These are phyloP conservation scores for Oscheius sp. DNA, from an alignment of 1,140 invertebrate genomes.

Conservation along the genomic window DNA sequence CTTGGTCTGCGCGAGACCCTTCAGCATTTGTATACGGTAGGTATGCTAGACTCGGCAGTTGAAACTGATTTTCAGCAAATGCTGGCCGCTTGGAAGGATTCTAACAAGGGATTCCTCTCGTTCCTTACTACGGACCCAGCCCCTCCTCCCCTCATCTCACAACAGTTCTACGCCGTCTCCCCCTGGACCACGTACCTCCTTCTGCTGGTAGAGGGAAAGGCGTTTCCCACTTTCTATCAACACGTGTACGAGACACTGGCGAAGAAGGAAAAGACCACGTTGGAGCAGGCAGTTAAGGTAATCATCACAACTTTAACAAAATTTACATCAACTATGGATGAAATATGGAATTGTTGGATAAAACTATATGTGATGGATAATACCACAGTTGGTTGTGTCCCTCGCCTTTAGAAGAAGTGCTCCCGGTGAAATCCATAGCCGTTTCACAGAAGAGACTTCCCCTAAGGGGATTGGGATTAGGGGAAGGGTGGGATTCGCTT, in stretches of 20 bases:
- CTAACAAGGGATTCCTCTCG: conserved; percentile 23
- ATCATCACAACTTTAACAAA: background rate
- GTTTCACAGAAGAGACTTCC: no score
- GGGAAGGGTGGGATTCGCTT: no score
- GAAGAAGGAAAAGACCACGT: conserved; percentile 32
- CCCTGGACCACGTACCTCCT: conserved; percentile 24
- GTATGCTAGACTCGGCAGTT: background rate
- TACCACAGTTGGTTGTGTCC: no score
- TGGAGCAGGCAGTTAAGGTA: conserved; percentile 28
- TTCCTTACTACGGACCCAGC: conserved; percentile 15
- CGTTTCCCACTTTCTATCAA: conserved; percentile 19
- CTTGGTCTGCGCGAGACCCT: conserved; percentile 7
- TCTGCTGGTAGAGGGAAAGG: conserved; percentile 16
- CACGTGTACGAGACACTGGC: conserved; percentile 19
- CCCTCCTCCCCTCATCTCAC: conserved; percentile 25
- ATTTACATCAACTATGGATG: background rate
- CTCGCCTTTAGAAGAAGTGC: no score
- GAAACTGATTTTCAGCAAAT: conserved; percentile 17
- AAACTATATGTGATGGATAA: no score
- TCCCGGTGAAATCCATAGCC: no score
- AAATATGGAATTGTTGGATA: no score
- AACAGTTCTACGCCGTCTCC: conserved; percentile 7
- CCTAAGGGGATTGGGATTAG: no score
- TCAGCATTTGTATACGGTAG: conserved; percentile 1
- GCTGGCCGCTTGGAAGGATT: conserved; percentile 19